Evolutionary conservation across 92 coral and sea anemone genomes (phyloP).

Genomic region (Meandrina meandrites): DNA sequence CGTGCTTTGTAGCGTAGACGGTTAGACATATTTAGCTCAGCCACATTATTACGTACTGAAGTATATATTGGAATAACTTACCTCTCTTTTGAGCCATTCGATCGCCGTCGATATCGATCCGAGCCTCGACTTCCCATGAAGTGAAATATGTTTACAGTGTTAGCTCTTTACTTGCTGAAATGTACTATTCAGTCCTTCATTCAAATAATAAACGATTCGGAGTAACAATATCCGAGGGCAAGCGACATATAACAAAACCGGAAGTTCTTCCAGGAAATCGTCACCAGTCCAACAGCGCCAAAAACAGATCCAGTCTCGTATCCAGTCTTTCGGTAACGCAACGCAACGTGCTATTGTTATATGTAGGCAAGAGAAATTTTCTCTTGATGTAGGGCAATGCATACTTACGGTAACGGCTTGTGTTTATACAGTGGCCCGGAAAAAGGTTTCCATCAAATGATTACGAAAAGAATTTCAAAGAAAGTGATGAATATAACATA

Average conservation of each 20-base stretch:
- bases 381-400: too few species aligned
- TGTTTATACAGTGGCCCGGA: too few species aligned
- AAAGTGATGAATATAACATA: too few species aligned
- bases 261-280: background rate
- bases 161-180: background rate
- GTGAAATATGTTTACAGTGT: background rate
- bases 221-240: background rate
- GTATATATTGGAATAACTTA: background rate
- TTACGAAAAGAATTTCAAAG: too few species aligned
- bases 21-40: background rate
- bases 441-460: too few species aligned
- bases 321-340: background rate
- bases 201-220: background rate
- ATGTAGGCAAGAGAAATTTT: too few species aligned
- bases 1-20: too few species aligned
- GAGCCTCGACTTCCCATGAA: background rate
- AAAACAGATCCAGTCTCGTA: background rate
- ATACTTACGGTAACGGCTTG: too few species aligned
- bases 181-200: background rate
- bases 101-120: background rate
- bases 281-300: background rate
- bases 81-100: background rate
- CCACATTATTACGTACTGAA: background rate
- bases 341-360: too few species aligned
- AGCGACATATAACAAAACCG: background rate